phyloP scores from a whole-genome alignment of 2,888 invertebrate species.

The Andrena camellia region DNA sequence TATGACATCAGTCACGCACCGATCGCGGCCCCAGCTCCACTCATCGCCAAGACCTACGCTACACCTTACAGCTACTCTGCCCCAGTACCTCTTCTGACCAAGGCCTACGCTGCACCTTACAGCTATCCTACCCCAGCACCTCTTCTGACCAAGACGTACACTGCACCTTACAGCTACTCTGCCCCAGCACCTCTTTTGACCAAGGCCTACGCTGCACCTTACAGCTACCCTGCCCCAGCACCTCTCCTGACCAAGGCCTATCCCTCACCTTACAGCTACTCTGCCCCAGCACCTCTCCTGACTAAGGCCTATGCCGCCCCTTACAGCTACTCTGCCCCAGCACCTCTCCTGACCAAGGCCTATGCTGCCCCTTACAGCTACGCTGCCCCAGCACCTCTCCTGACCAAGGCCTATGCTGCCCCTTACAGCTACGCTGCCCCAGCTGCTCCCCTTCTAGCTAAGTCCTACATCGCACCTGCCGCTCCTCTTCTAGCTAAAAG shows the following conservation, averaged over 20 bases:
- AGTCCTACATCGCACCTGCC: conserved; percentile 38
- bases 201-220: conserved; percentile 35
- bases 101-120: conserved; percentile 56
- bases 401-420: conserved; percentile 39
- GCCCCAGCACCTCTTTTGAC: conserved; percentile 17
- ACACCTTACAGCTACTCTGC: conserved; percentile 51
- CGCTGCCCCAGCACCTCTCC: conserved; percentile 46
- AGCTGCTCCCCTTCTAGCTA: conserved; percentile 56
- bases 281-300: conserved; percentile 48
- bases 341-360: conserved; percentile 62
- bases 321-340: conserved; percentile 22
- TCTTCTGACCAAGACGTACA: conserved; percentile 25
- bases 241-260: conserved; percentile 28
- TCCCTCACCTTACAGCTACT: conserved; percentile 44
- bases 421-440: conserved; percentile 50
- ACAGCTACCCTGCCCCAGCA: conserved; percentile 2
- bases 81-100: conserved; percentile 23
- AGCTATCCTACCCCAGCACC: conserved; percentile 19
- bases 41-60: conserved; percentile 60
- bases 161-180: conserved; percentile 43
- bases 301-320: conserved; percentile 54
- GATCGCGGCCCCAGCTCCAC: conserved; percentile 25
- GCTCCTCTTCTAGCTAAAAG: conserved; percentile 29
- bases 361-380: conserved; percentile 56
- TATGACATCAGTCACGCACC: conserved; percentile 65